Base-by-base conservation (phyloP, 2,888 invertebrate species). In the Octodonta nipae region DNA sequence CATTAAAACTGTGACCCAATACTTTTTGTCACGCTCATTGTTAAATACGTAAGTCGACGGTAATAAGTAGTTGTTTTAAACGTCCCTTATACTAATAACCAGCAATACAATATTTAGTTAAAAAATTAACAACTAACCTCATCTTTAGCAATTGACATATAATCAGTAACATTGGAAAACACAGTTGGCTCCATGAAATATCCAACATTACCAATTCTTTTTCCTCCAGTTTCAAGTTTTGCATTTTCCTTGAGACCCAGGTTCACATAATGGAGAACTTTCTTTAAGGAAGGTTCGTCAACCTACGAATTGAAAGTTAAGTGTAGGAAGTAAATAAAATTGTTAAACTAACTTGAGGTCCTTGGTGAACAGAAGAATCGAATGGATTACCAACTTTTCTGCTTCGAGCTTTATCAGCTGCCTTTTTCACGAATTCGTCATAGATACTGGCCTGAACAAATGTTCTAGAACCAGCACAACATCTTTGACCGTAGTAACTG, bases 371-470 rank as follows among this genome's bases (percentile, higher is more conserved):
- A 2, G 66, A 69, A 14, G 68, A 59, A 22, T 70, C 67, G 53
- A 80, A 88, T 1, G 88, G 88, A 65, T 87, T 76, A 2, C 89
- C 91, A 40, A 91, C 81, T 45, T 71, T 75, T 40, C 78, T 71
- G 2, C 69, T 65, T 43, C 71, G 65, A 1, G 87, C 87, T 45
- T 75, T 65, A 43, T 71, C 73, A 1, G 71, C 71, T 0, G 85
- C 74, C 45, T 77, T 75, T 28, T 73, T 70, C 0, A 92, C 78
- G 55, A 92, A 91, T 48, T 78, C 71, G 49, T 89, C 83, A 53
- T 91, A 91, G 49, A 92, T 81, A 28, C 74, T 75, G 26, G 82
- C 76, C 42, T 91, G 86, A 1, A 92, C 91, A 52, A 78, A 91
- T 1, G 88, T 89, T 38, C 91, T 71, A 5, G 87, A 85, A 7